phyloP scores from a whole-genome alignment of 1,140 invertebrate species.

The Cryptotermes secundus region DNA sequence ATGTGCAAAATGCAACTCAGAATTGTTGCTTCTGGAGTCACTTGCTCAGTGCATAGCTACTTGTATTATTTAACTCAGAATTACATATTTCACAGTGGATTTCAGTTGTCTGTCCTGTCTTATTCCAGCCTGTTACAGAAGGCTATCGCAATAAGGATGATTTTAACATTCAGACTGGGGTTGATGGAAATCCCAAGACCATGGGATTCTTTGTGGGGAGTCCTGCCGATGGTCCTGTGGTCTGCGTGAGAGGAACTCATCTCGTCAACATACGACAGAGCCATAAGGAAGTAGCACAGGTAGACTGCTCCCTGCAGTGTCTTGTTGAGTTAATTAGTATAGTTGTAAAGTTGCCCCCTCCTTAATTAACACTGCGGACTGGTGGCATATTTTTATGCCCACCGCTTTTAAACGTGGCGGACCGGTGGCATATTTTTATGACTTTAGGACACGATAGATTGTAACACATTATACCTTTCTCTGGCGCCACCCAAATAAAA shows the following conservation, averaged over 20 bases:
- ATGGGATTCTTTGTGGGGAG: conserved; percentile 50
- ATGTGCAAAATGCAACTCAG: neutral
- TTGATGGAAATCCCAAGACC: conserved; percentile 50
- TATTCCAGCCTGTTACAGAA: conserved; percentile 46
- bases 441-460: no score
- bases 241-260: conserved; percentile 45
- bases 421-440: no score
- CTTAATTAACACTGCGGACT: no score
- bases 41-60: no score
- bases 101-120: neutral
- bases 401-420: no score
- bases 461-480: no score
- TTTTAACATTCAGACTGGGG: conserved; percentile 48
- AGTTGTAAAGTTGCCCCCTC: no score
- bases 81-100: neutral
- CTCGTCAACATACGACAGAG: conserved; percentile 45
- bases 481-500: no score
- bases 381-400: no score
- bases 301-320: conserved; percentile 26
- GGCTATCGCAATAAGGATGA: conserved; percentile 54
- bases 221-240: conserved; percentile 39
- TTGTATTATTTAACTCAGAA: neutral
- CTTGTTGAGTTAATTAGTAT: no score
- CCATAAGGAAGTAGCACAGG: conserved; percentile 46
- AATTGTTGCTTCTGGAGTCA: no score